Conservation (phyloP, 2,113 vertebrate species). For the Zapornia atra region DNA sequence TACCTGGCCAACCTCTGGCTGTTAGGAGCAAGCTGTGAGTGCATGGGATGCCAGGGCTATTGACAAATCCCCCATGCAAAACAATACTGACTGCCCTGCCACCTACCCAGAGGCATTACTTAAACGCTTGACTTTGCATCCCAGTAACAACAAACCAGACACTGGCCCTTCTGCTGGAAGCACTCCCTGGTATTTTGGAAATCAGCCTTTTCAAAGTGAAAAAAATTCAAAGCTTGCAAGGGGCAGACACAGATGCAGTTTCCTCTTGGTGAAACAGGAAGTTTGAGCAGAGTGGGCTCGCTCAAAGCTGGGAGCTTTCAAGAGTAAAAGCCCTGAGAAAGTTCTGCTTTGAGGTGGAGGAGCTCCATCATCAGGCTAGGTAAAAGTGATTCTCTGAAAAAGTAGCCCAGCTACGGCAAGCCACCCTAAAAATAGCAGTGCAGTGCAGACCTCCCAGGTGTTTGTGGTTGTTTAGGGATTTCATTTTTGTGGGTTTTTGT, state of each 20-base stretch:
- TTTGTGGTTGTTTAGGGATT: accelerated
- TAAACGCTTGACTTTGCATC: not conserved
- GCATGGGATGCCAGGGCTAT: not conserved
- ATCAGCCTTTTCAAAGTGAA: not conserved
- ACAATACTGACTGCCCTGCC: conserved; percentile 13
- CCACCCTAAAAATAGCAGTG: not conserved
- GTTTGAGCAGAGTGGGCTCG: not conserved
- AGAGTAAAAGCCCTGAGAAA: not conserved
- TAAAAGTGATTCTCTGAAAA: not conserved
- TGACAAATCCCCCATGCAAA: conserved; percentile 11
- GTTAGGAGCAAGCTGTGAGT: not conserved
- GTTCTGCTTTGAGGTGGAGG: not conserved
- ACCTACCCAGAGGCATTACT: not conserved
- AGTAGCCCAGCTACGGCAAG: not conserved
- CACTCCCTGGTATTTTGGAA: not conserved
- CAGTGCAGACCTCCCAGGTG: not conserved
- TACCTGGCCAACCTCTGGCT: not conserved
- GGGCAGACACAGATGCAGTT: not conserved
- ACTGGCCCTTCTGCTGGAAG: not conserved
- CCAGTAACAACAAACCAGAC: not conserved
- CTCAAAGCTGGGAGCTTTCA: not conserved
- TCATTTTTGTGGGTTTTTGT: not conserved
- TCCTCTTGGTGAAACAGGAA: not conserved
- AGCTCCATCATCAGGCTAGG: not conserved
- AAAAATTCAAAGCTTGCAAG: not conserved